Conservation (phyloP, 1,140 invertebrate species). For the Cryptotermes secundus region DNA sequence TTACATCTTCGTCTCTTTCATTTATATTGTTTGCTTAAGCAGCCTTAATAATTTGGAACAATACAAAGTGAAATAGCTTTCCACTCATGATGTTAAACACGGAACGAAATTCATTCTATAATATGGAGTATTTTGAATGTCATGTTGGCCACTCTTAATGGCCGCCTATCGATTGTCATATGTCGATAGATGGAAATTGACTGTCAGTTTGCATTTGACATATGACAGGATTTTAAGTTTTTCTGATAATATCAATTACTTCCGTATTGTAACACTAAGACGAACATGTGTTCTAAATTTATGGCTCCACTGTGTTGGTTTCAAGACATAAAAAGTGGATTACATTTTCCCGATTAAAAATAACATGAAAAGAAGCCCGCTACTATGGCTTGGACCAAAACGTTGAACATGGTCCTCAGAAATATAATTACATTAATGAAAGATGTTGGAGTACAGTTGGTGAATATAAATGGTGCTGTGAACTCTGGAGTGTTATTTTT, state of each 20-base stretch:
- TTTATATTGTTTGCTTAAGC: no score
- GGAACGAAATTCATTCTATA: neutral
- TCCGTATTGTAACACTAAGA: neutral
- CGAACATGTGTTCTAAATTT: neutral
- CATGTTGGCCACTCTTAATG: neutral
- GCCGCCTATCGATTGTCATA: neutral
- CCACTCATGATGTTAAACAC: no score
- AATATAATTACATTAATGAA: neutral
- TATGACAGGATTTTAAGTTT: neutral
- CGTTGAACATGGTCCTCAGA: neutral
- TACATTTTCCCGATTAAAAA: neutral
- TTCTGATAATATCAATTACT: neutral
- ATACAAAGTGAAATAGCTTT: no score
- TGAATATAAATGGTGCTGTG: neutral
- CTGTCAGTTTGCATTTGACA: neutral
- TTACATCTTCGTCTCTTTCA: no score
- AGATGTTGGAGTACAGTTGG: neutral
- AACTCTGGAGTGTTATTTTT: neutral
- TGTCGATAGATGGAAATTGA: slow-evolving; percentile 9
- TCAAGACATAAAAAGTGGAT: neutral
- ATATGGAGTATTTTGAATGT: neutral
- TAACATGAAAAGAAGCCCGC: neutral
- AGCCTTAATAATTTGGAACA: no score
- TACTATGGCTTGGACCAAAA: neutral
- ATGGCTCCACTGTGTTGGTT: neutral